Percentiles rank a stretch among this genome's conserved stretches.
phyloP scores from a whole-genome alignment of 2,797 vertebrate genomes.

The Phalanger gymnotis region DNA sequence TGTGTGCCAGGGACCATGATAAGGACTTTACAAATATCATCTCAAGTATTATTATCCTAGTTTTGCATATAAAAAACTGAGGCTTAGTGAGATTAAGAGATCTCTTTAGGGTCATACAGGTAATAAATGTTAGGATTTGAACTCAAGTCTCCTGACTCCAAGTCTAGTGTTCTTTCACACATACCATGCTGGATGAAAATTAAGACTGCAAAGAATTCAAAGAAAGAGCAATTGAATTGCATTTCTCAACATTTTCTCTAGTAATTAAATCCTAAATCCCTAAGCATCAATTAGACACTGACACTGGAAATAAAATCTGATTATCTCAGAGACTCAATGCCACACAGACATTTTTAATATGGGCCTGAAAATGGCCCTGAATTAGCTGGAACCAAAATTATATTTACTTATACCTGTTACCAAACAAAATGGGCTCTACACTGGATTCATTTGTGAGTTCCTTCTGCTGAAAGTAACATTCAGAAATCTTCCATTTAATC shows the following conservation, averaged over 20 bases:
- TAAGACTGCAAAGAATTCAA: conserved; percentile 72
- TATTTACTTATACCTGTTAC: conserved; percentile 57
- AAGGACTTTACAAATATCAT: neutral
- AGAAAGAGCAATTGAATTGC: conserved; percentile 69
- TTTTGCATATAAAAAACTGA: neutral
- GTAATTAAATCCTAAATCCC: conserved; percentile 83
- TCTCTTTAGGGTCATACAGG: neutral
- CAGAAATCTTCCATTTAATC: conserved; percentile 62
- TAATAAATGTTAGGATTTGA: neutral
- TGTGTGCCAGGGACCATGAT: neutral
- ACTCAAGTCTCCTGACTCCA: neutral
- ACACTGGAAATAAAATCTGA: conserved; percentile 81
- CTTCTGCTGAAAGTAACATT: conserved; percentile 43
- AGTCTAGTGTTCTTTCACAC: neutral
- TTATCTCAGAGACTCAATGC: conserved; percentile 76
- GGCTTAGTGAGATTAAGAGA: neutral
- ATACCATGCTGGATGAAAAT: conserved; percentile 75
- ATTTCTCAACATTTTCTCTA: conserved; percentile 71
- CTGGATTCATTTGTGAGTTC: conserved; percentile 46
- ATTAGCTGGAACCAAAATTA: conserved; percentile 60
- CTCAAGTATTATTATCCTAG: neutral
- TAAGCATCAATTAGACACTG: conserved; percentile 77
- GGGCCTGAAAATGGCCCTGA: neutral
- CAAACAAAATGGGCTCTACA: conserved; percentile 45
- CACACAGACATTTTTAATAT: conserved; percentile 72